A percentile compares a stretch with the other conserved stretches of the same genome.
phyloP scores from a whole-genome alignment of 2,113 vertebrate species.

The Peromyscus californicus region DNA sequence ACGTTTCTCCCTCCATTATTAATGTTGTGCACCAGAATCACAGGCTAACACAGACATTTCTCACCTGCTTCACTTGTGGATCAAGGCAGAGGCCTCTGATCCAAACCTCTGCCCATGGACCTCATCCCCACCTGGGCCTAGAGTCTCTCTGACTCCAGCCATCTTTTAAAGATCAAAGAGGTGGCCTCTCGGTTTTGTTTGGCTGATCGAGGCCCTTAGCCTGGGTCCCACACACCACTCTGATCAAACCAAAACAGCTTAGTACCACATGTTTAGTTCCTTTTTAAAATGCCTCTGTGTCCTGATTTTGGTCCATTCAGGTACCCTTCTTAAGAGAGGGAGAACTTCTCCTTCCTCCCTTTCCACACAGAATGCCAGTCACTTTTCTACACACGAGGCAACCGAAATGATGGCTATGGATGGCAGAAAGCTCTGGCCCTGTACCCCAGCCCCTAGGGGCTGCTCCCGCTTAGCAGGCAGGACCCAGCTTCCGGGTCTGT shows the following conservation, averaged over 20 bases:
- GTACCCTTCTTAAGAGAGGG: neutral
- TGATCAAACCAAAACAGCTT: neutral
- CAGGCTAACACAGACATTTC: neutral
- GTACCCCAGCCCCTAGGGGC: neutral
- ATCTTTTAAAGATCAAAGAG: neutral
- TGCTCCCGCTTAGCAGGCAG: neutral
- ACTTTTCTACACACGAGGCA: neutral
- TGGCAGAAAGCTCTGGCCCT: neutral
- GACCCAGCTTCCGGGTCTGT: neutral
- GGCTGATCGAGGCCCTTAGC: neutral
- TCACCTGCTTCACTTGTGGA: neutral
- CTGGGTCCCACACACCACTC: neutral
- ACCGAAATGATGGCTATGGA: neutral
- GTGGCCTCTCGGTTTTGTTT: neutral
- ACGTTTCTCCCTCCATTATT: neutral
- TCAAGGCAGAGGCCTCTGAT: neutral
- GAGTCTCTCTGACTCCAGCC: neutral
- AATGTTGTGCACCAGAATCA: neutral
- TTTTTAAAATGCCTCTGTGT: slow-evolving; percentile 46
- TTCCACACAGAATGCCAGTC: neutral
- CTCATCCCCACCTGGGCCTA: neutral
- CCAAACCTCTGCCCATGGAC: neutral
- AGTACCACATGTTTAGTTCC: neutral
- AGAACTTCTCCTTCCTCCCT: neutral
- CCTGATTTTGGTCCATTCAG: neutral